These are phyloP conservation scores for Helicoverpa armigera DNA, from an alignment of 1,140 invertebrate genomes.

Conservation along the genomic window DNA sequence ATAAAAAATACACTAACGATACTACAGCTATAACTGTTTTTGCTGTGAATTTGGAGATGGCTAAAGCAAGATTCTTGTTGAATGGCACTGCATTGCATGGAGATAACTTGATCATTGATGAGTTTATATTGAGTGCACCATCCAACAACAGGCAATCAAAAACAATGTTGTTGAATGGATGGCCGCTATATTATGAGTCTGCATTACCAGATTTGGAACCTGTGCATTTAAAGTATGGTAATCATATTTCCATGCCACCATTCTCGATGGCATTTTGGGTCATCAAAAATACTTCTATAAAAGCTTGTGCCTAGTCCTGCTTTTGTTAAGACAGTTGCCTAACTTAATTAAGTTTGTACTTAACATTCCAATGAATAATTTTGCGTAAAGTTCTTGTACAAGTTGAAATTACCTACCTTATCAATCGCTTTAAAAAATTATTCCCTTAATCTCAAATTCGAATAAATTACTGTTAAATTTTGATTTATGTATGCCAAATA, in stretches of 20 bases:
- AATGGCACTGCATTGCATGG: constrained; percentile 79
- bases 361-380: constrained; percentile 39
- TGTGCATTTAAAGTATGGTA: constrained; percentile 74
- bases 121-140: constrained; percentile 79
- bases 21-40: constrained; percentile 86
- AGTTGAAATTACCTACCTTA: not conserved
- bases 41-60: constrained; percentile 88
- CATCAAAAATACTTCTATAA: constrained; percentile 83
- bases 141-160: constrained; percentile 84
- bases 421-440: no score
- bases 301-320: constrained; percentile 65
- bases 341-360: not conserved
- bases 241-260: constrained; percentile 86
- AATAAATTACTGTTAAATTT: no score
- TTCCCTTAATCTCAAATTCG: no score
- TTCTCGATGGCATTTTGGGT: constrained; percentile 89
- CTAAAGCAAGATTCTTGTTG: constrained; percentile 77
- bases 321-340: not conserved
- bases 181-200: constrained; percentile 84
- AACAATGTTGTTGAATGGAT: constrained; percentile 87
- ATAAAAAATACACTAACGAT: constrained; percentile 80
- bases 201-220: constrained; percentile 86
- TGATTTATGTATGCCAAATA: no score
- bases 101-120: constrained; percentile 75
- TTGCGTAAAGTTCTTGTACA: no score